A percentile compares a stretch with the other conserved stretches of the same genome.
Evolutionary conservation across 2,113 vertebrate species (phyloP).

Genomic region (Antechinus flavipes): DNA sequence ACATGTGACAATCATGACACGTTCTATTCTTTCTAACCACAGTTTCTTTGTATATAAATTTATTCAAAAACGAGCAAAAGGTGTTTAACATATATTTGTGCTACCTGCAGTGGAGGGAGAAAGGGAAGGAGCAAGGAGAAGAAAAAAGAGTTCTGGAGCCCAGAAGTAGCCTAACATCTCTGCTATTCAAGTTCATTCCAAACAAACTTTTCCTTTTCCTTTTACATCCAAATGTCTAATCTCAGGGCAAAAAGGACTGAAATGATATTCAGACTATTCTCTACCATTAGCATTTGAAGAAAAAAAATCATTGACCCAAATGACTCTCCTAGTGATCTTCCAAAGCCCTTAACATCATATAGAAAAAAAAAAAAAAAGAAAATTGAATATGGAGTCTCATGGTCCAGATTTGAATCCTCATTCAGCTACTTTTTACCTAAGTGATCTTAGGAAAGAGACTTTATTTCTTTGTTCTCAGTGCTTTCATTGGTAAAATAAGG

Average conservation of each 20-base stretch:
- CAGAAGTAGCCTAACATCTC: constrained; percentile 47
- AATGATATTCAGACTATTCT: constrained; percentile 47
- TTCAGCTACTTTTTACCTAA: neutral
- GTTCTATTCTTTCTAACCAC: constrained; percentile 14
- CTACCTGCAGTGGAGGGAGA: neutral
- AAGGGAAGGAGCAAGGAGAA: constrained; percentile 1
- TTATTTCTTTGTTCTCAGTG: neutral
- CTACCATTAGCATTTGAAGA: constrained; percentile 51
- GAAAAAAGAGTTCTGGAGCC: constrained; percentile 2
- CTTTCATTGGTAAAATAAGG: no score
- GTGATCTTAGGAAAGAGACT: neutral
- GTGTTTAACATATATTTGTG: neutral
- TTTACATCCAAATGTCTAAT: constrained; percentile 54
- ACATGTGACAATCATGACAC: neutral
- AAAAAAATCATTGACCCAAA: constrained; percentile 19
- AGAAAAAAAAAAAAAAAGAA: neutral
- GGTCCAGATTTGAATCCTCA: neutral
- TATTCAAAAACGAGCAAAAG: constrained; percentile 23
- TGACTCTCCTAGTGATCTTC: neutral
- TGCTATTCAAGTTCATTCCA: constrained; percentile 57
- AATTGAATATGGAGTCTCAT: neutral
- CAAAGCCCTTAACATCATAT: neutral
- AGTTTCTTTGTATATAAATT: neutral
- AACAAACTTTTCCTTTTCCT: constrained; percentile 55
- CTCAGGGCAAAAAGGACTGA: neutral